Conservation (phyloP, 2,797 vertebrate species). For the Octomys mimax region DNA sequence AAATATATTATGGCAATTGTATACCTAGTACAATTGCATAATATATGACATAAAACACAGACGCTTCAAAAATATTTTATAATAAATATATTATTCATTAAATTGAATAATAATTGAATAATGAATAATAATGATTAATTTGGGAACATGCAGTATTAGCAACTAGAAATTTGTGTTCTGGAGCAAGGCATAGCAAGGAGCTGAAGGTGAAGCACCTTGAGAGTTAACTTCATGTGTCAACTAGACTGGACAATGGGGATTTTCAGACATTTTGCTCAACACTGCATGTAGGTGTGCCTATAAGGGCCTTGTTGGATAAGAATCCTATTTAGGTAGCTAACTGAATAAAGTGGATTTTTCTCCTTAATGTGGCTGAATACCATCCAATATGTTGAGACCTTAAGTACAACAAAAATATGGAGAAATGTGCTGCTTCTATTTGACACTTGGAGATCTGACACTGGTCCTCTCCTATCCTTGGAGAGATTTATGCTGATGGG, state of each 20-base stretch:
- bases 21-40: neutral
- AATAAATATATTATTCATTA: neutral
- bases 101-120: neutral
- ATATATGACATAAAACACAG: neutral
- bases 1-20: neutral
- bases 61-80: neutral
- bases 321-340: neutral
- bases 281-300: neutral
- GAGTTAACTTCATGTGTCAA: neutral
- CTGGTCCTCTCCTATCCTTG: neutral
- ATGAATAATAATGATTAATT: neutral
- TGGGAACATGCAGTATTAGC: neutral
- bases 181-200: neutral
- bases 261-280: neutral
- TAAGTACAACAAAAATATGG: neutral
- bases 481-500: rapidly evolving
- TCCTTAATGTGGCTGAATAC: rapidly evolving
- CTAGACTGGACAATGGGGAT: neutral
- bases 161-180: neutral
- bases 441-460: neutral
- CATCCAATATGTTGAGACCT: neutral
- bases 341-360: neutral
- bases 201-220: neutral
- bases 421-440: neutral
- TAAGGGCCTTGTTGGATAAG: neutral